Percentiles rank a stretch among this genome's conserved stretches.
Conservation (phyloP, 2,113 vertebrate species). For the Cardinalis cardinalis region DNA sequence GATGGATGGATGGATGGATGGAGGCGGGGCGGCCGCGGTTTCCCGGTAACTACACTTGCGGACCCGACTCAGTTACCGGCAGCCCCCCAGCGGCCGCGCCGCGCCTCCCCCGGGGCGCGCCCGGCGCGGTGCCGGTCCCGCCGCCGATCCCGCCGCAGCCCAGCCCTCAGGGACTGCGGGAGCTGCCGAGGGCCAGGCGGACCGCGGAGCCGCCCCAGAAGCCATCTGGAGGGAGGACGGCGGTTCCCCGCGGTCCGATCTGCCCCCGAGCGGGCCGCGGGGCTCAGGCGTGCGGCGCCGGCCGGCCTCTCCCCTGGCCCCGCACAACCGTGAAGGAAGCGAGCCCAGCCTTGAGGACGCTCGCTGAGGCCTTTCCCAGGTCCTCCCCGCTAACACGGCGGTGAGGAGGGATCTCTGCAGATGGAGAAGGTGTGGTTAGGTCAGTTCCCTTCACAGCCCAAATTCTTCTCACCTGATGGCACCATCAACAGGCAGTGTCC, state of each 20-base stretch:
- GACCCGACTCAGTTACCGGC: background rate
- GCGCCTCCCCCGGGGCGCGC: background rate
- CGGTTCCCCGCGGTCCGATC: background rate
- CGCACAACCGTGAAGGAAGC: background rate
- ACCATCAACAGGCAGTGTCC: slow-evolving; percentile 10
- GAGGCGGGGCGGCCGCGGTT: background rate
- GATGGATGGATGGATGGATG: background rate
- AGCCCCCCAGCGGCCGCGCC: background rate
- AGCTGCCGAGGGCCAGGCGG: background rate
- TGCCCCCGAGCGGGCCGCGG: no score
- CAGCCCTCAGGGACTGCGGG: background rate
- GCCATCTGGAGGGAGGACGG: no score
- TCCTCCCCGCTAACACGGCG: background rate
- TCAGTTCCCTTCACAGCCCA: background rate
- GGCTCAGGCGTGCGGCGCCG: background rate
- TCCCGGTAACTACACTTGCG: background rate
- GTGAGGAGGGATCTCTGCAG: background rate
- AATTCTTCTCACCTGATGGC: background rate
- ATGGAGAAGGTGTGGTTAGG: background rate
- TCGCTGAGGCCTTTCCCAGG: background rate
- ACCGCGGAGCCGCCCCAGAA: background rate
- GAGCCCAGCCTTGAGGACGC: background rate
- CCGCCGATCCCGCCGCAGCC: background rate
- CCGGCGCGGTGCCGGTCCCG: background rate
- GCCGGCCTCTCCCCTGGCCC: background rate